These are phyloP conservation scores for Unio delphinus DNA, from an alignment of 2,888 invertebrate genomes.

Conservation along the genomic window DNA sequence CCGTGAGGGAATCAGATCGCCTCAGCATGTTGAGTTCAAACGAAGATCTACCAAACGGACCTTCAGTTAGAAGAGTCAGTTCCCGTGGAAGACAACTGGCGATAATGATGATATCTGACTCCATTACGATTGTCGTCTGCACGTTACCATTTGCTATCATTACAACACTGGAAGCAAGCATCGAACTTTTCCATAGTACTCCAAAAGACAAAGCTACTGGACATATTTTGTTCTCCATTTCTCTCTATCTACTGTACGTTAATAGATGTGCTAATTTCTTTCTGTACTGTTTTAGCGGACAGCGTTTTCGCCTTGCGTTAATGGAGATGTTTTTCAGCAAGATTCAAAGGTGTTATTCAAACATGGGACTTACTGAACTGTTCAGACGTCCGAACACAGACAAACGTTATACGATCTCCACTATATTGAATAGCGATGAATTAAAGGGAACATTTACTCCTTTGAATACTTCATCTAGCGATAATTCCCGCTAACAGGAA, in stretches of 20 bases:
- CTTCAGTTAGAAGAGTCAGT: no score
- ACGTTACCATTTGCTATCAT: constrained; percentile 52
- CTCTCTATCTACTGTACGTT: constrained; percentile 53
- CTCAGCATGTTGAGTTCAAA: no score
- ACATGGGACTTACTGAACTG: no score
- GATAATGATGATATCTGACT: constrained; percentile 52
- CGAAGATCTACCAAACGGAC: no score
- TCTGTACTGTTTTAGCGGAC: constrained; percentile 55
- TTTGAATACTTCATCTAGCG: no score
- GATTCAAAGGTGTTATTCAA: no score
- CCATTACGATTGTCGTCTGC: constrained; percentile 48
- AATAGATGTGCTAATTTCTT: constrained; percentile 57
- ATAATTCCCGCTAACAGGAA: no score
- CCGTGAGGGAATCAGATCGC: constrained; percentile 32
- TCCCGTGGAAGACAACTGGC: constrained; percentile 44
- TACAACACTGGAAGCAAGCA: constrained; percentile 24
- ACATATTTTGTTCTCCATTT: constrained; percentile 38
- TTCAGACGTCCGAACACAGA: no score
- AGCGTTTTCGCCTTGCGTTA: constrained; percentile 46
- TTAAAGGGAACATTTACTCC: no score
- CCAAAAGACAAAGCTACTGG: constrained; percentile 14
- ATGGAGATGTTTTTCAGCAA: constrained; percentile 11
- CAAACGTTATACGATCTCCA: no score
- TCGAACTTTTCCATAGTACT: constrained; percentile 2
- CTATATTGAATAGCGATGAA: no score